phyloP scores from a whole-genome alignment of 2,113 vertebrate species.

The Melanocharis versteri region DNA sequence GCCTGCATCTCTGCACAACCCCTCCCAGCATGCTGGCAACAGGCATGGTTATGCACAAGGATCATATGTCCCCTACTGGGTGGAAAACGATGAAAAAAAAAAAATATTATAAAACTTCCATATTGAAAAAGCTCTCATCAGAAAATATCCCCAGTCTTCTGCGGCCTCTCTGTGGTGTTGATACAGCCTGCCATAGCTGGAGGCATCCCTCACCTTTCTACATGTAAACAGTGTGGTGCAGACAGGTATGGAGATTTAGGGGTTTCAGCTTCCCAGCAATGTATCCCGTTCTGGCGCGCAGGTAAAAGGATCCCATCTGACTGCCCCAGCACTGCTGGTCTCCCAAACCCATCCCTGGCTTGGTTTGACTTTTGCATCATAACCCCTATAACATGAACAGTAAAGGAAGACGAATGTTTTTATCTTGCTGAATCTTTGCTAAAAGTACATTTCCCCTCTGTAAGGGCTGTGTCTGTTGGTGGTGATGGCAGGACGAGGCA shows the following conservation, averaged over 20 bases:
- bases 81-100: background rate
- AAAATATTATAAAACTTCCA: background rate
- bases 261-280: background rate
- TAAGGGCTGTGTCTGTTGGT: background rate
- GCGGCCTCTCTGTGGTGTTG: background rate
- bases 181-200: background rate
- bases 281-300: background rate
- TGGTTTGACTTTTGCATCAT: background rate
- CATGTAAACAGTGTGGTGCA: background rate
- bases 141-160: background rate
- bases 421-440: background rate
- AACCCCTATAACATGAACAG: background rate
- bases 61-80: background rate
- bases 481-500: background rate
- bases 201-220: background rate
- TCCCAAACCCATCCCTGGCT: background rate
- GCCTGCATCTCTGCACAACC: background rate
- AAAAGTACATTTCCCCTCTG: background rate
- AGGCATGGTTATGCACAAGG: background rate
- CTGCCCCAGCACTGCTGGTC: background rate
- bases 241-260: background rate
- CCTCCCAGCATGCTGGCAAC: background rate
- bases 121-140: slow-evolving; percentile 10
- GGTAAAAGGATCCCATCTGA: background rate
- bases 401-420: background rate